Percentiles rank a stretch among this genome's conserved stretches.
Evolutionary conservation across 2,797 vertebrate genomes (phyloP).

Genomic region (Eulemur mongoz): DNA sequence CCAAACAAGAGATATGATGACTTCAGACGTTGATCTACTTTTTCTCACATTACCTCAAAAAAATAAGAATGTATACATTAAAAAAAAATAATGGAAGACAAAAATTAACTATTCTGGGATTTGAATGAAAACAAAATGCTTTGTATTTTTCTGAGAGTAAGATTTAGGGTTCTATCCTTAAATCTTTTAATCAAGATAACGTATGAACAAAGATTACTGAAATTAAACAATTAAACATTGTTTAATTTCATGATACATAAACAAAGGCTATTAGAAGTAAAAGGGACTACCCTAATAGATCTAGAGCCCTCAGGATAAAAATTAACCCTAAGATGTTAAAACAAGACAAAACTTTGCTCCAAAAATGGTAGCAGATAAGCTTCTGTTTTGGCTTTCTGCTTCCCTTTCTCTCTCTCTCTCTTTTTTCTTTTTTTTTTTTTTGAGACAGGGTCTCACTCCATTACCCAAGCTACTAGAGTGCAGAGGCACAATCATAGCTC

Average conservation of each 20-base stretch:
- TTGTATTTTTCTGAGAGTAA: not conserved
- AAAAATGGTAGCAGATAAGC: not conserved
- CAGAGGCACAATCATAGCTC: not conserved
- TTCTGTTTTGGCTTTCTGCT: not conserved
- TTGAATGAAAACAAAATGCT: conserved; percentile 29
- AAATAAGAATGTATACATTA: conserved; percentile 69
- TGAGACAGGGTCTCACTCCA: not conserved
- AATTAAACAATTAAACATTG: not conserved
- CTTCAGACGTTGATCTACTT: conserved; percentile 65
- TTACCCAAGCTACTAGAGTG: not conserved
- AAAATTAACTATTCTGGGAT: conserved; percentile 30
- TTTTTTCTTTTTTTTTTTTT: not conserved
- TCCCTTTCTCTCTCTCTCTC: not conserved
- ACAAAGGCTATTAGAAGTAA: not conserved
- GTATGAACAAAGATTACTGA: not conserved
- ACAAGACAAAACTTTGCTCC: not conserved
- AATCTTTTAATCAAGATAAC: conserved; percentile 11
- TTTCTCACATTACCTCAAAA: conserved; percentile 54
- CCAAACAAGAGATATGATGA: not conserved
- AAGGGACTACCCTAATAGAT: not conserved
- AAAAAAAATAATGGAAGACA: conserved; percentile 30
- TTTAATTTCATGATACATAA: not conserved
- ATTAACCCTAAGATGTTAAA: not conserved
- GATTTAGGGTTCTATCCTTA: not conserved
- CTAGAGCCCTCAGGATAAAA: not conserved